These are phyloP conservation scores for Onthophagus sagittarius DNA, from an alignment of 2,888 invertebrate genomes.

Conservation along the genomic window DNA sequence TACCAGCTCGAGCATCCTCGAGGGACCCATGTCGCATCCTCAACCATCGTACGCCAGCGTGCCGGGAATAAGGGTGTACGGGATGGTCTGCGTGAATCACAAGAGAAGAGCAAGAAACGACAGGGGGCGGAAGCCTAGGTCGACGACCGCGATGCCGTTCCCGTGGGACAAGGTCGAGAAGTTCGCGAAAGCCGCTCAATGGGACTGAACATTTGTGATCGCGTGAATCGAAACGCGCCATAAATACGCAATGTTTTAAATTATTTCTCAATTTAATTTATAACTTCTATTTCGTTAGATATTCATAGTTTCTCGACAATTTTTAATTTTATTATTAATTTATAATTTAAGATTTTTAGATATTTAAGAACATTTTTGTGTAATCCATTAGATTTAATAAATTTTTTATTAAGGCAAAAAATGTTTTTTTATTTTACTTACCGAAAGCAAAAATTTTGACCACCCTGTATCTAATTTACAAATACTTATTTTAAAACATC, in stretches of 20 bases:
- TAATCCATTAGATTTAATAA: neutral
- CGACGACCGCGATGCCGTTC: constrained; percentile 57
- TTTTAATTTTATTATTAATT: neutral
- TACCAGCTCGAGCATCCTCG: constrained; percentile 77
- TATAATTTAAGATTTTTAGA: neutral
- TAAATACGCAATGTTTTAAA: neutral
- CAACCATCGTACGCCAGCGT: constrained; percentile 92
- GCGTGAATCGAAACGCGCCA: constrained; percentile 9
- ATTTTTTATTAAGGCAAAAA: constrained; percentile 6
- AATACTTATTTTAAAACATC: no score
- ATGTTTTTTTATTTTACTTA: neutral
- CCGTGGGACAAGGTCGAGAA: constrained; percentile 77
- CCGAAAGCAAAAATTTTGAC: no score
- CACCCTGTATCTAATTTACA: no score
- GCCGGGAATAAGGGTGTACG: constrained; percentile 88
- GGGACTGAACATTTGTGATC: constrained; percentile 51
- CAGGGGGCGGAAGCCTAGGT: constrained; percentile 44
- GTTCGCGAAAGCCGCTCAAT: constrained; percentile 63
- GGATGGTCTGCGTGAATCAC: constrained; percentile 81
- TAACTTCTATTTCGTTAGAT: constrained; percentile 7
- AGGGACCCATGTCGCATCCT: constrained; percentile 92
- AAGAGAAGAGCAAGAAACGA: constrained; percentile 45
- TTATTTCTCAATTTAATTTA: neutral
- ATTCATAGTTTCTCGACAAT: no score
- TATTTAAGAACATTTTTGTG: neutral